phyloP scores from a whole-genome alignment of 2,113 vertebrate species.

The Cryptomyrus ogoouensis region DNA sequence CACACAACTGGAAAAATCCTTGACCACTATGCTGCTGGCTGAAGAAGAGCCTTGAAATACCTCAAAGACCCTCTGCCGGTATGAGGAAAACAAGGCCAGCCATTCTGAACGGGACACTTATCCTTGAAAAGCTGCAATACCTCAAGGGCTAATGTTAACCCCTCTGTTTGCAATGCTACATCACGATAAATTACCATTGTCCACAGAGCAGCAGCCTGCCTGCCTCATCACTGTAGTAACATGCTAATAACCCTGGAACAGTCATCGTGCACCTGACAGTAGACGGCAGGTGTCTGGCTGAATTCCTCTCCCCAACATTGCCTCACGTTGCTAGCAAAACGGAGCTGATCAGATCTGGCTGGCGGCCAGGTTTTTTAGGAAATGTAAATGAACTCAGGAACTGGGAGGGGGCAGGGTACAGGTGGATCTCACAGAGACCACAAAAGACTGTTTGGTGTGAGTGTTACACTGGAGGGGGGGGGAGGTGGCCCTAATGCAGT shows the following conservation, averaged over 20 bases:
- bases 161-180: not conserved
- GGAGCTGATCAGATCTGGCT: not conserved
- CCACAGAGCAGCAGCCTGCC: not conserved
- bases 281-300: not conserved
- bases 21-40: not conserved
- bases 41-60: not conserved
- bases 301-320: not conserved
- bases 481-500: not conserved
- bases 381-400: conserved; percentile 11
- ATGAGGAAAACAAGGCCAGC: not conserved
- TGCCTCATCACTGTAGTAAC: not conserved
- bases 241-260: not conserved
- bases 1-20: not conserved
- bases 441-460: not conserved
- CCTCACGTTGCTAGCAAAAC: not conserved
- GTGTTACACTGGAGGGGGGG: not conserved
- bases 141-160: not conserved
- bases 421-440: not conserved
- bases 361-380: not conserved
- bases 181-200: not conserved
- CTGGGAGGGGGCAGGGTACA: not conserved
- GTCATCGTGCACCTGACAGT: not conserved
- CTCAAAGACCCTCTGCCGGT: not conserved
- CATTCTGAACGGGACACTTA: not conserved
- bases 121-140: not conserved